phyloP scores from a whole-genome alignment of 2,888 invertebrate species.

The Heliconius ismenius region DNA sequence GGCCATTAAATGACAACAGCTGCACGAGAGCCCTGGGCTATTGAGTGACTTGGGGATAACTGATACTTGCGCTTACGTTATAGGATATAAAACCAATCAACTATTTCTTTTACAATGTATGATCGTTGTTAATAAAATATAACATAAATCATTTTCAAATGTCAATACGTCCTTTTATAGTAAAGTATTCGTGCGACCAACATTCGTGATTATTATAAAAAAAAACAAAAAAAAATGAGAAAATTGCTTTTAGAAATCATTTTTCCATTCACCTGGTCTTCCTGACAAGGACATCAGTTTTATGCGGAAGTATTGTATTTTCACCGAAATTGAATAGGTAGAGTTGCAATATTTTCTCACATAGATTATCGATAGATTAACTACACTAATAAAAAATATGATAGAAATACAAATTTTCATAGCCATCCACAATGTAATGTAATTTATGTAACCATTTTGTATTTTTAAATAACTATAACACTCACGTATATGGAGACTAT shows the following conservation, averaged over 20 bases:
- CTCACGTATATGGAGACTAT: neutral
- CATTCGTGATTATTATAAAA: too few relatives aligned
- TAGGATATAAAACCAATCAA: slow-evolving; percentile 30
- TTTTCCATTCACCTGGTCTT: too few relatives aligned
- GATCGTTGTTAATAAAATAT: neutral
- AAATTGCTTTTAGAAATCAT: too few relatives aligned
- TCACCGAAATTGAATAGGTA: neutral
- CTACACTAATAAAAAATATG: too few relatives aligned
- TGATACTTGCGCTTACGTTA: slow-evolving; percentile 30
- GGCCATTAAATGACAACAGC: slow-evolving; percentile 59
- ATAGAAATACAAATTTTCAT: neutral
- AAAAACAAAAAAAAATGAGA: too few relatives aligned
- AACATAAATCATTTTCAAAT: too few relatives aligned
- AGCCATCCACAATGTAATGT: neutral
- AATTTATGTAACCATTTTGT: neutral
- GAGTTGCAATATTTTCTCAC: neutral
- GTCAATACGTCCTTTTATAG: too few relatives aligned
- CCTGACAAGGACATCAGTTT: too few relatives aligned
- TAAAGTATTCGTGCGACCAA: too few relatives aligned
- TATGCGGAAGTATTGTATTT: too few relatives aligned
- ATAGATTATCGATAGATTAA: neutral
- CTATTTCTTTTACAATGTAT: slow-evolving; percentile 29
- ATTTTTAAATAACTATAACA: neutral
- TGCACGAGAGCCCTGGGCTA: slow-evolving; percentile 43
- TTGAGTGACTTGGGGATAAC: slow-evolving; percentile 36